phyloP scores from a whole-genome alignment of 2,888 invertebrate genomes.

The Melanostoma mellinum region DNA sequence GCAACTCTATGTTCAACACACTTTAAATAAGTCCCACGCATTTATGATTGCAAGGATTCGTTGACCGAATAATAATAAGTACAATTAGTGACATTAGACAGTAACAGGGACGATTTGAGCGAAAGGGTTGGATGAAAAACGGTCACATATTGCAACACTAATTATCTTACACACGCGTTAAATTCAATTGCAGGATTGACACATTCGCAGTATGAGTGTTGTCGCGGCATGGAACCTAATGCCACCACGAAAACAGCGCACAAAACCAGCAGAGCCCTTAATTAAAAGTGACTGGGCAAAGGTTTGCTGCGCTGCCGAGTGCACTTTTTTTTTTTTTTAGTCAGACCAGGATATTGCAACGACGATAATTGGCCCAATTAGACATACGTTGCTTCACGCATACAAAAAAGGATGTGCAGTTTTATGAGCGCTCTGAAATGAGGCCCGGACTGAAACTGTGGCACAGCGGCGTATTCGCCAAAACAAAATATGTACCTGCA shows the following conservation, averaged over 20 bases:
- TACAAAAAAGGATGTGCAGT: neutral
- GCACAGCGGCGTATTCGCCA: conserved; percentile 42
- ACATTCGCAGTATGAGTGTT: conserved; percentile 45
- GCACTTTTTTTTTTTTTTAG: conserved; percentile 4
- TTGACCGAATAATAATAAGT: conserved; percentile 61
- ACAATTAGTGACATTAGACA: conserved; percentile 60
- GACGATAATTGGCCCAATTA: conserved; percentile 70
- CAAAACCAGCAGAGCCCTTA: conserved; percentile 55
- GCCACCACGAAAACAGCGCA: conserved; percentile 40
- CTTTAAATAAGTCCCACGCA: neutral
- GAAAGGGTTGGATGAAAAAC: conserved; percentile 14
- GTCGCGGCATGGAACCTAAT: conserved; percentile 23
- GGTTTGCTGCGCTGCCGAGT: conserved; percentile 33
- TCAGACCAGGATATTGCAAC: conserved; percentile 54
- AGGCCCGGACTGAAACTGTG: conserved; percentile 36
- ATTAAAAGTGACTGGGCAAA: conserved; percentile 70
- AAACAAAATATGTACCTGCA: conserved; percentile 60
- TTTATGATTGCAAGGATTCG: conserved; percentile 22
- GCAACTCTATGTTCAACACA: neutral
- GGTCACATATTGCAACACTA: conserved; percentile 52
- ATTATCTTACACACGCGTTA: conserved; percentile 58
- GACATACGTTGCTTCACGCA: conserved; percentile 24
- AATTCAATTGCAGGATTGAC: conserved; percentile 66
- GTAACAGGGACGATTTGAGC: neutral
- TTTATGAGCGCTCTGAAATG: neutral